These are phyloP conservation scores for Crotalus viridis DNA, from an alignment of 2,113 vertebrate genomes.

Conservation along the genomic window DNA sequence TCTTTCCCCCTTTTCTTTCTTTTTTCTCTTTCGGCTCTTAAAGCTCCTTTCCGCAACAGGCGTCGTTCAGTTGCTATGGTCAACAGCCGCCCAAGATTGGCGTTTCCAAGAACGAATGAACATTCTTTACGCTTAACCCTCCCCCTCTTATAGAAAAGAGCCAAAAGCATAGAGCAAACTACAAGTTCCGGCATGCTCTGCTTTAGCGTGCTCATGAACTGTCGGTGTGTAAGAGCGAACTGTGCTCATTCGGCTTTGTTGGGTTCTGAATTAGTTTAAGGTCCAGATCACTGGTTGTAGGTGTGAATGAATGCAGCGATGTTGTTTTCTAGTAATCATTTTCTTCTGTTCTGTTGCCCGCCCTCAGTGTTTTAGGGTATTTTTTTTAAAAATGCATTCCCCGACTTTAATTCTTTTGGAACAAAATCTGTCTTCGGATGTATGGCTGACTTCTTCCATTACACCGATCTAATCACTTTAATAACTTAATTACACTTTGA, in stretches of 20 bases:
- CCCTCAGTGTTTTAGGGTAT: neutral
- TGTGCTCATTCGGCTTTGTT: conserved; percentile 2
- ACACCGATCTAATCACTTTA: conserved; percentile 34
- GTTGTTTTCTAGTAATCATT: neutral
- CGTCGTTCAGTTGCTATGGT: conserved; percentile 42
- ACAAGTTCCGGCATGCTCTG: rapidly evolving
- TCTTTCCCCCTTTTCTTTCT: neutral
- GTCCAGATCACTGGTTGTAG: neutral
- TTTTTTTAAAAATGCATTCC: neutral
- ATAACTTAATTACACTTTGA: conserved; percentile 7
- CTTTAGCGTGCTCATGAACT: rapidly evolving
- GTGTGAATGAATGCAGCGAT: neutral
- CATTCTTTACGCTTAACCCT: neutral
- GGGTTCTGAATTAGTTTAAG: neutral
- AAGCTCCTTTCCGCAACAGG: neutral
- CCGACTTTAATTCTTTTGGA: neutral
- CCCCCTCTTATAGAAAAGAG: neutral
- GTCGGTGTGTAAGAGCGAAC: rapidly evolving
- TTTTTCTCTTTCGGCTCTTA: neutral
- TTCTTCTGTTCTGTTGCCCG: neutral
- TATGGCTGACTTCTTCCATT: neutral
- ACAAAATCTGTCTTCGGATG: neutral
- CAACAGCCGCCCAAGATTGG: conserved; percentile 9
- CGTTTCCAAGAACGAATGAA: neutral
- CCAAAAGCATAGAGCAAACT: neutral